A percentile compares a stretch with the other conserved stretches of the same genome.
Evolutionary conservation across 2,888 invertebrate species (phyloP).

Genomic region (Cloeon dipterum): DNA sequence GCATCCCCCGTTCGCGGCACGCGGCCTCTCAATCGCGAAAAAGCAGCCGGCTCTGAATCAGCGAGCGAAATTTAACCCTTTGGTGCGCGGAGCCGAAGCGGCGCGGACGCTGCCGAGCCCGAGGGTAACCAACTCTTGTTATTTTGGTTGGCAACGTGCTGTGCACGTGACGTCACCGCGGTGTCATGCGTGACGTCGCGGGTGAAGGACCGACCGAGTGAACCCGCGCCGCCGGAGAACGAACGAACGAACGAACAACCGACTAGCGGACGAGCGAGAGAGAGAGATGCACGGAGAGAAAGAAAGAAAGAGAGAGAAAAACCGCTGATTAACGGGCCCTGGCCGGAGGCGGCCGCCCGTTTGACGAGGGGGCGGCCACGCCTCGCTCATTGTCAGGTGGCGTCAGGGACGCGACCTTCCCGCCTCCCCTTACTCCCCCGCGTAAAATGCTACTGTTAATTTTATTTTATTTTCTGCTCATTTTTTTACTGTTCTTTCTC

Average conservation of each 20-base stretch:
- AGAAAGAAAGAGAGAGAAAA: background rate
- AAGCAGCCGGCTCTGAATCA: no score
- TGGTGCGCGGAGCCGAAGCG: no score
- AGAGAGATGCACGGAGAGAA: no score
- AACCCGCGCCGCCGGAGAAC: background rate
- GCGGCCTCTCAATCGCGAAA: no score
- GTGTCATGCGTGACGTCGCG: background rate
- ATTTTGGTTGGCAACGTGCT: conserved; percentile 2
- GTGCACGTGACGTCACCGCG: background rate
- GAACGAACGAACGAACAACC: background rate
- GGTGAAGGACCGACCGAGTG: conserved; percentile 2
- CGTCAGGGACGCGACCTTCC: conserved; percentile 3
- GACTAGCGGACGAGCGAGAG: background rate
- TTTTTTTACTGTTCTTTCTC: no score
- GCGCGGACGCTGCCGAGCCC: background rate
- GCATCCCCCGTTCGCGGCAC: no score
- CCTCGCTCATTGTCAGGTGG: conserved; percentile 2
- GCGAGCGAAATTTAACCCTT: no score
- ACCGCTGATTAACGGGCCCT: no score
- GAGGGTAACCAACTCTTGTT: conserved; percentile 1
- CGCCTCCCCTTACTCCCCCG: no score
- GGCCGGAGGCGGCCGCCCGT: background rate
- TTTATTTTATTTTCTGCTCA: no score
- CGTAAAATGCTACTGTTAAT: no score
- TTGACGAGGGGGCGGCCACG: no score